These are phyloP conservation scores for Vulpes lagopus DNA, from an alignment of 2,113 vertebrate genomes.

Conservation along the genomic window DNA sequence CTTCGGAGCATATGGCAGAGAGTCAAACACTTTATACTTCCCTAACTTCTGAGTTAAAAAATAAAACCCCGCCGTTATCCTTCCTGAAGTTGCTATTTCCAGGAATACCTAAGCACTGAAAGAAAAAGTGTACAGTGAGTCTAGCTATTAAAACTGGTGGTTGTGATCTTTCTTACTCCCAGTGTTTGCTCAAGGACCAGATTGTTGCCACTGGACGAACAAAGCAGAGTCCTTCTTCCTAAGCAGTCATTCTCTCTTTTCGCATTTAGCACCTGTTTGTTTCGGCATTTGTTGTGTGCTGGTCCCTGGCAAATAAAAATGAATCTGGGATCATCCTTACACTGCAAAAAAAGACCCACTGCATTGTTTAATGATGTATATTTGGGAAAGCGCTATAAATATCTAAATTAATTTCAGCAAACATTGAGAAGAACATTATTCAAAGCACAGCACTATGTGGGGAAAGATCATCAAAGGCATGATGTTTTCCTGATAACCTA, in stretches of 20 bases:
- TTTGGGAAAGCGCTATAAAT: neutral
- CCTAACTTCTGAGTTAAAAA: conserved; percentile 5
- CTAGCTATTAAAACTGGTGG: neutral
- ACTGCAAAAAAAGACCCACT: neutral
- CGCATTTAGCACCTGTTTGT: neutral
- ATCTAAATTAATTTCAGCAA: neutral
- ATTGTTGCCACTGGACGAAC: neutral
- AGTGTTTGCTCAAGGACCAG: neutral
- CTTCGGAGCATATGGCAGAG: neutral
- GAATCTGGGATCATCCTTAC: neutral
- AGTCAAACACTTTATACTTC: conserved; percentile 9
- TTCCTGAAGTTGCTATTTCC: neutral
- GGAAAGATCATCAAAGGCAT: neutral
- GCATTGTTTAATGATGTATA: neutral
- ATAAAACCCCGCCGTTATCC: neutral
- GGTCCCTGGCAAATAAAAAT: neutral
- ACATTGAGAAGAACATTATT: neutral
- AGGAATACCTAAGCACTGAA: neutral
- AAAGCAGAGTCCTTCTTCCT: neutral
- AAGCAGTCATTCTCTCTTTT: neutral
- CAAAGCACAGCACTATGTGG: neutral
- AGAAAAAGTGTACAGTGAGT: neutral
- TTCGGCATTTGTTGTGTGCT: neutral
- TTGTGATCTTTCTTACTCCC: neutral
- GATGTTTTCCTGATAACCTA: neutral